Evolutionary conservation across 2,797 vertebrate species (phyloP).

Genomic region (Channa striata): DNA sequence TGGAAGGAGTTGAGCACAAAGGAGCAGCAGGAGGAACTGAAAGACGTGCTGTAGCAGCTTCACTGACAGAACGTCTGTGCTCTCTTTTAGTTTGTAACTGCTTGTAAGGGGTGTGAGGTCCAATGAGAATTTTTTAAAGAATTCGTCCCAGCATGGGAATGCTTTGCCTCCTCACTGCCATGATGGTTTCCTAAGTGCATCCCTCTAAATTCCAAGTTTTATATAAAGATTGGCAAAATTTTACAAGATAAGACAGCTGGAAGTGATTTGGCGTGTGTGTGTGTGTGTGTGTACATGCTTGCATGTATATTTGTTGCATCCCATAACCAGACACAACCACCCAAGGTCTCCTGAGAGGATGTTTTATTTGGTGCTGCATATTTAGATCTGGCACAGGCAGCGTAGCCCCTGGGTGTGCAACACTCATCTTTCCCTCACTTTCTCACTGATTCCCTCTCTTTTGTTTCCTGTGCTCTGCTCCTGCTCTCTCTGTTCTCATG

Average conservation of each 20-base stretch:
- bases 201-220: slow-evolving; percentile 63
- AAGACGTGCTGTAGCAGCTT: slow-evolving; percentile 28
- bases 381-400: slow-evolving; percentile 70
- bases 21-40: slow-evolving; percentile 33
- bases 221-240: slow-evolving; percentile 56
- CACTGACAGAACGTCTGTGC: slow-evolving; percentile 7
- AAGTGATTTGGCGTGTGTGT: slow-evolving; percentile 58
- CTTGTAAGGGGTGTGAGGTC: slow-evolving; percentile 43
- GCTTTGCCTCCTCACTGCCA: slow-evolving; percentile 46
- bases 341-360: slow-evolving; percentile 68
- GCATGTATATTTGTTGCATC: slow-evolving; percentile 51
- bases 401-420: slow-evolving; percentile 53
- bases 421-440: slow-evolving; percentile 34
- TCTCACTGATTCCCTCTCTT: slow-evolving; percentile 52
- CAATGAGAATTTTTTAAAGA: slow-evolving; percentile 42
- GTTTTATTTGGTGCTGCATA: slow-evolving; percentile 75
- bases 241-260: slow-evolving; percentile 72
- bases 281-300: slow-evolving; percentile 28
- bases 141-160: slow-evolving; percentile 60
- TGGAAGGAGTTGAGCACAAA: slow-evolving; percentile 25
- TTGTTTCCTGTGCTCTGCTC: slow-evolving; percentile 61
- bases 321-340: slow-evolving; percentile 51
- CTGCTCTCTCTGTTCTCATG: slow-evolving; percentile 64
- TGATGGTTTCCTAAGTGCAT: slow-evolving; percentile 46
- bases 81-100: slow-evolving; percentile 19